These are phyloP conservation scores for Paramuricea clavata DNA, from an alignment of 92 coral and sea anemone genomes.

Conservation along the genomic window DNA sequence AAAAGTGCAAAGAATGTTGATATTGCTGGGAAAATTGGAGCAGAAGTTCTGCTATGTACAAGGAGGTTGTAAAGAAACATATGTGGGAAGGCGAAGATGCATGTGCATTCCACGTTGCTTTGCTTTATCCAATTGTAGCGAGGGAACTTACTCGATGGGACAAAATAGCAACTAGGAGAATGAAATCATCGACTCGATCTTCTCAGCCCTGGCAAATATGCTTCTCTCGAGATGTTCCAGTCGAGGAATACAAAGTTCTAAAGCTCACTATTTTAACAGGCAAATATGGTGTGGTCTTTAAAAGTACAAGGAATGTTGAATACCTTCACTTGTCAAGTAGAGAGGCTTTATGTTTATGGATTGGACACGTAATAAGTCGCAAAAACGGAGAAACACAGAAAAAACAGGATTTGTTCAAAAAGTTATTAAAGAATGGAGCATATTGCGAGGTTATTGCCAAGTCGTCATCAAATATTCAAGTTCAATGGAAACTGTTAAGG, in stretches of 20 bases:
- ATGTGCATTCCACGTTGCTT: neutral
- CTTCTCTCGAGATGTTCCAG: neutral
- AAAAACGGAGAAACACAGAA: neutral
- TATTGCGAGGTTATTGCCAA: neutral
- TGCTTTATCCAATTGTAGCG: conserved; percentile 17
- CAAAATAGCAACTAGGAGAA: neutral
- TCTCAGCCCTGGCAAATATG: conserved; percentile 9
- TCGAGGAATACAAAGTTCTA: neutral
- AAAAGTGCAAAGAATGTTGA: neutral
- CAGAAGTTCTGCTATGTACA: neutral
- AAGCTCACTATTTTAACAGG: conserved; percentile 12
- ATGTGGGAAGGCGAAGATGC: neutral
- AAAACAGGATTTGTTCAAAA: neutral
- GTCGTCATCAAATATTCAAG: neutral
- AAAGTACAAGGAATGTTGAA: neutral
- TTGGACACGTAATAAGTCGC: neutral
- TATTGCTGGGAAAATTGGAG: neutral
- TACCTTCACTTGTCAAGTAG: neutral
- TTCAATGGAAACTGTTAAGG: no score
- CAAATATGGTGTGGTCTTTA: neutral
- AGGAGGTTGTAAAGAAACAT: neutral
- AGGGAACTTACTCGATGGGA: conserved; percentile 10
- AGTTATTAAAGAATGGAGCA: neutral
- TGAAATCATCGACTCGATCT: neutral
- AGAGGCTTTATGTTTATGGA: neutral